Evolutionary conservation across 2,888 invertebrate genomes (phyloP), one percentile per base, ranked within the genome.

Genomic region (Netelia fuscicornis): DNA sequence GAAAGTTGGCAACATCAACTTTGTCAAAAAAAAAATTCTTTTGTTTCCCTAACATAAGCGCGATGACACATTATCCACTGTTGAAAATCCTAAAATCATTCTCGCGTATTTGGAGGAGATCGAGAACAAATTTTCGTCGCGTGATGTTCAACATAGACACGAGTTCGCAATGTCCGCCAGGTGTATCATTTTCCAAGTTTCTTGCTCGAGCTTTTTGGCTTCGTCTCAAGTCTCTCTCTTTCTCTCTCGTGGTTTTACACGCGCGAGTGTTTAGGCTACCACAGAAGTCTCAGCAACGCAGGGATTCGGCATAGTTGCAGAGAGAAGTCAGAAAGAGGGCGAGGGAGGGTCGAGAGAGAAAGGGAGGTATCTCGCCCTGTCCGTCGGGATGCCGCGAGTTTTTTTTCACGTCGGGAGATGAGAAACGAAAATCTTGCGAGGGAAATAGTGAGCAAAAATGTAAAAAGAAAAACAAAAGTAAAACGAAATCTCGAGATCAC

Each of bases 181-280:
- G 91, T 91, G 91, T 91, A 91, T 91, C 89, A 91, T 90, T 92
- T 91, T 90, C 89, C 70, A 84, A 87, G 86, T 83, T 72, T 84
- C 48, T 77, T 75, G 74, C 84, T 76, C 86, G 89, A 90, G 89
- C 89, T 91, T 92, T 91, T 92, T 92, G 92, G 92, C 92, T 86
- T 82, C 82, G 71, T 88, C 88, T 92, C 92, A 92, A 92, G 88
- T 88, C 88, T 84, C 37, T 37, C 37, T 37, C 37, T 37, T 37
- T 37, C 37, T 37, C 6, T 37, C 86, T 71, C 72, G 87, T 81
- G 44, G 68, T 72, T 74, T 77, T 62, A 68, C 58, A 56, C 72
- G 88, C 48, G 84, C 80, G 87, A 88, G 86, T 92, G 92, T 92
- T 92, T 92, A 91, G 92, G 91, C 91, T 92, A 91, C 88, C 87